A percentile compares a stretch with the other conserved stretches of the same genome.
Conservation (phyloP, 2,888 invertebrate genomes). For the Amiota minor region DNA sequence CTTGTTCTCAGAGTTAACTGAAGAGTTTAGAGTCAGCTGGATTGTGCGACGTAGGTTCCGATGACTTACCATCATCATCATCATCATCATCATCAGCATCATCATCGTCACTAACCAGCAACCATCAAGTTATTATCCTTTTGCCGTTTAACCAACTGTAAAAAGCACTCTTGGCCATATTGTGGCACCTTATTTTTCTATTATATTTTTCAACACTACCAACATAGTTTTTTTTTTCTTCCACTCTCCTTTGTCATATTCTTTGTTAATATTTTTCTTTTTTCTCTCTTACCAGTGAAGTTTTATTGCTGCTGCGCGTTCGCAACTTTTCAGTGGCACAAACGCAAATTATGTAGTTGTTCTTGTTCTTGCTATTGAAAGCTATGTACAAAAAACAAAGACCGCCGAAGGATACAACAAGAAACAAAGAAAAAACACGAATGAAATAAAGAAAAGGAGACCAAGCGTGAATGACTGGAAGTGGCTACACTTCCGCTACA, state of each 20-base stretch:
- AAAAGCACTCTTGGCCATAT: constrained; percentile 60
- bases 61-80: not conserved
- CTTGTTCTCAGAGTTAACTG: constrained; percentile 55
- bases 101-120: constrained; percentile 21
- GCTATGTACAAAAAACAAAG: constrained; percentile 6
- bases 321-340: not conserved
- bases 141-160: constrained; percentile 64
- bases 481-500: constrained; percentile 59
- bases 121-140: constrained; percentile 40
- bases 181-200: constrained; percentile 67
- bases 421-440: constrained; percentile 33
- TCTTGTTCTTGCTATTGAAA: not conserved
- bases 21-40: no score
- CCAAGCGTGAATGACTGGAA: constrained; percentile 41
- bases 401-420: constrained; percentile 31
- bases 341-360: constrained; percentile 27
- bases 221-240: constrained; percentile 47
- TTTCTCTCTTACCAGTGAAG: constrained; percentile 18
- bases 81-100: not conserved
- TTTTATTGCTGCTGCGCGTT: not conserved
- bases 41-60: not conserved
- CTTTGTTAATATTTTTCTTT: constrained; percentile 19
- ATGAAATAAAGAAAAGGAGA: constrained; percentile 41
- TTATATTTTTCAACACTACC: constrained; percentile 57
- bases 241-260: constrained; percentile 11